phyloP scores from a whole-genome alignment of 2,797 vertebrate genomes.

The Arctocebus calabarensis region DNA sequence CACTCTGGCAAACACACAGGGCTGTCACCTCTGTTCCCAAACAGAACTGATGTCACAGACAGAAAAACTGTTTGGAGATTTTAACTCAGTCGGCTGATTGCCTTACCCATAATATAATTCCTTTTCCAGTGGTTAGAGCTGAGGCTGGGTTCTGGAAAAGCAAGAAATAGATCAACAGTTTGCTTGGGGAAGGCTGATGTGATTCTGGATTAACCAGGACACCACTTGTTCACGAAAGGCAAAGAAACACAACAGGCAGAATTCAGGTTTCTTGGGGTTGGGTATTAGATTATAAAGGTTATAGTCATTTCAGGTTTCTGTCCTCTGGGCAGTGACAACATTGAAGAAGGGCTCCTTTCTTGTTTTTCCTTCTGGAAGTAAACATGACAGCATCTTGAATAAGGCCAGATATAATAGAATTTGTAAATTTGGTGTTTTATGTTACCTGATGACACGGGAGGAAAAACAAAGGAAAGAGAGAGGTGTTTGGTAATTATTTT shows the following conservation, averaged over 20 bases:
- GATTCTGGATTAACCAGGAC: background rate
- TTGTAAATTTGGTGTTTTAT: background rate
- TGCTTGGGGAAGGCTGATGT: background rate
- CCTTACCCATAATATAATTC: background rate
- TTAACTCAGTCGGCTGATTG: background rate
- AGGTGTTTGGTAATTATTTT: background rate
- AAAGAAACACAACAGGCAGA: background rate
- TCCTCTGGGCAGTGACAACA: background rate
- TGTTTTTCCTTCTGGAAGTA: background rate
- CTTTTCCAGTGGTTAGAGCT: background rate
- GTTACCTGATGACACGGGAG: background rate
- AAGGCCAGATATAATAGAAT: background rate
- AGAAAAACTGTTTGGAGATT: constrained; percentile 60
- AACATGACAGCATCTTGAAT: background rate
- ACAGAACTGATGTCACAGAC: constrained; percentile 45
- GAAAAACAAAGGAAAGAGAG: background rate
- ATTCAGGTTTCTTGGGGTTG: background rate
- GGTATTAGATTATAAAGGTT: background rate
- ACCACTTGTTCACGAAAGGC: background rate
- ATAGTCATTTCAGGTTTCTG: background rate
- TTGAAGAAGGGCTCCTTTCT: background rate
- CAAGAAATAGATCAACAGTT: background rate
- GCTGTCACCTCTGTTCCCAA: constrained; percentile 12
- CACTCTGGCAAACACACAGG: background rate
- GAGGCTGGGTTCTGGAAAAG: background rate